phyloP scores from a whole-genome alignment of 1,140 invertebrate genomes.

The Amyelois transitella region DNA sequence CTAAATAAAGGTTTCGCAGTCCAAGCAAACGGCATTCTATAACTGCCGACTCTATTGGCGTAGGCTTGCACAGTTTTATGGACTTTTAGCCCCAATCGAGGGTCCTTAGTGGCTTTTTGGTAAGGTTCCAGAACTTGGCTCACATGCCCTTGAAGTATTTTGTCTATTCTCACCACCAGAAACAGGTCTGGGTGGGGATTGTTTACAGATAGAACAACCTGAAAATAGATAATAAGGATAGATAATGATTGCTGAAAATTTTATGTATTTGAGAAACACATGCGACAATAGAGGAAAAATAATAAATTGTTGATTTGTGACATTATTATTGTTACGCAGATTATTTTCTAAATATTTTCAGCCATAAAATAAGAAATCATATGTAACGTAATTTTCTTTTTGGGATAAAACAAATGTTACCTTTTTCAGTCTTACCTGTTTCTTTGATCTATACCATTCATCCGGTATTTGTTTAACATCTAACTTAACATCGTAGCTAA shows the following conservation, averaged over 20 bases:
- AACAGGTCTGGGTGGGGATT: constrained; percentile 92
- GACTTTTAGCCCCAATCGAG: constrained; percentile 85
- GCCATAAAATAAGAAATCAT: no score
- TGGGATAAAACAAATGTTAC: no score
- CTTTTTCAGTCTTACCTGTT: constrained; percentile 66
- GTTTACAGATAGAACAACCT: constrained; percentile 88
- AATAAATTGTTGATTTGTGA: no score
- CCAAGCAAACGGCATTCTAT: constrained; percentile 98
- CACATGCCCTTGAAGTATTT: constrained; percentile 92
- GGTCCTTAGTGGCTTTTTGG: constrained; percentile 85
- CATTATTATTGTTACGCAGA: no score
- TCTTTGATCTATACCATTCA: constrained; percentile 68
- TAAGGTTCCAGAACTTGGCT: constrained; percentile 92
- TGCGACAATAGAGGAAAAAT: no score
- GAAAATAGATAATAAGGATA: constrained; percentile 30
- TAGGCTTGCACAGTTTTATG: constrained; percentile 88
- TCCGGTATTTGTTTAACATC: constrained; percentile 67
- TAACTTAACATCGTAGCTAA: constrained; percentile 69
- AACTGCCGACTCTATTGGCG: constrained; percentile 89
- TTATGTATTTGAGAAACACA: no score
- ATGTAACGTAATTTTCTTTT: no score
- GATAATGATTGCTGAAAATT: no score
- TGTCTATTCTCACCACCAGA: constrained; percentile 92
- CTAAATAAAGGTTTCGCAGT: constrained; percentile 88
- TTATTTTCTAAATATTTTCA: no score